phyloP scores from a whole-genome alignment of 1,140 invertebrate species.

The Dufourea novaeangliae region DNA sequence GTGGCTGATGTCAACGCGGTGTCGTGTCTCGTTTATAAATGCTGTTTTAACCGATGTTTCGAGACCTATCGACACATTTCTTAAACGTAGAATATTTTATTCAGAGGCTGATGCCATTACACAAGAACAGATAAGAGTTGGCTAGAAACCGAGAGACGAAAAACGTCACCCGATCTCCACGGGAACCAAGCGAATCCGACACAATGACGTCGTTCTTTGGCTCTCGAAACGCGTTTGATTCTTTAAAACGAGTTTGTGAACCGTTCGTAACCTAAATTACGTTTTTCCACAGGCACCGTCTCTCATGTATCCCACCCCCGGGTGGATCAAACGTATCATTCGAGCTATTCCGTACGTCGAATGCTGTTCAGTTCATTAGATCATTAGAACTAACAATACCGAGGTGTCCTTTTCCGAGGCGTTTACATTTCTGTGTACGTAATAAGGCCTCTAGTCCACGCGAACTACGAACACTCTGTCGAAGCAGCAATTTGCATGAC shows the following conservation, averaged over 20 bases:
- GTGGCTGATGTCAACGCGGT: background rate
- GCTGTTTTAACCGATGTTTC: no score
- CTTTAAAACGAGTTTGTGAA: background rate
- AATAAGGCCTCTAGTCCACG: slow-evolving; percentile 49
- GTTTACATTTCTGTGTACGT: slow-evolving; percentile 40
- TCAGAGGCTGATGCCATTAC: background rate
- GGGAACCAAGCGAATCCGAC: background rate
- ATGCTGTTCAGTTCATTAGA: slow-evolving; percentile 20
- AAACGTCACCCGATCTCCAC: background rate
- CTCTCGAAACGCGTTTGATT: background rate
- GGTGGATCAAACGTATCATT: slow-evolving; percentile 30
- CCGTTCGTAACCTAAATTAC: slow-evolving; percentile 22
- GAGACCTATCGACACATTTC: background rate
- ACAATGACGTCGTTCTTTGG: background rate
- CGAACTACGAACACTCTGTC: slow-evolving; percentile 47
- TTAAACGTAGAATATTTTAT: background rate
- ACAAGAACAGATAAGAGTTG: background rate
- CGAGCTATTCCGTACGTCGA: slow-evolving; percentile 13
- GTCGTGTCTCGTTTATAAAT: background rate
- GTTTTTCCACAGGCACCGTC: slow-evolving; percentile 13
- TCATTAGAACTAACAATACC: slow-evolving; percentile 63
- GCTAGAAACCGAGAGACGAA: background rate
- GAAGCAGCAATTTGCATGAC: slow-evolving; percentile 57
- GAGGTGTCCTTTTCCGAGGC: slow-evolving; percentile 35
- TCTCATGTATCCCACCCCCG: background rate